Conservation (phyloP, 2,888 invertebrate genomes). For the Acanthosoma haemorrhoidale region DNA sequence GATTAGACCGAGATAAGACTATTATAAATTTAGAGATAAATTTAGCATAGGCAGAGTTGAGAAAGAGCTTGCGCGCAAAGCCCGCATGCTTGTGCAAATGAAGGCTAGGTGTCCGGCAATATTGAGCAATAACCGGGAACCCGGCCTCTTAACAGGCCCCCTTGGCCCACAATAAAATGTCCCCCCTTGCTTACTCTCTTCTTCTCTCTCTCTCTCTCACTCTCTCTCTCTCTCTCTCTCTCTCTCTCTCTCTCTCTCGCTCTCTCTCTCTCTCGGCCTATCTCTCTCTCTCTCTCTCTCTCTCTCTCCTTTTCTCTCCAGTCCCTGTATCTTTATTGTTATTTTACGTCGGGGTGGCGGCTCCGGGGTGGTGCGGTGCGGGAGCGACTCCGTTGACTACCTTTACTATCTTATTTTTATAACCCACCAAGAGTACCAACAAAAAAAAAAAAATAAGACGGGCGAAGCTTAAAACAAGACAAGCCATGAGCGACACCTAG, state of each 20-base stretch:
- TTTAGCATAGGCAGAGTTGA: no score
- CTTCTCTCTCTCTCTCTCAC: no score
- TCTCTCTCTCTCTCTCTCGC: no score
- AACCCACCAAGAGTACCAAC: neutral
- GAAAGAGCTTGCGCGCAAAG: conserved; percentile 1
- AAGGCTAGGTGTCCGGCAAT: conserved; percentile 16
- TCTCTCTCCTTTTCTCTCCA: neutral
- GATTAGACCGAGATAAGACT: neutral
- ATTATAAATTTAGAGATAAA: neutral
- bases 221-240: no score
- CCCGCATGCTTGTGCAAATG: conserved; percentile 23
- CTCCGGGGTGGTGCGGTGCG: neutral
- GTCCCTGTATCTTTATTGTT: neutral
- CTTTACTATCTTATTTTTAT: conserved; percentile 5
- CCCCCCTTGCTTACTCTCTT: neutral
- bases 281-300: no score
- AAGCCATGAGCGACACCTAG: neutral
- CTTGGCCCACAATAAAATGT: conserved; percentile 14
- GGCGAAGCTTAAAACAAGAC: neutral
- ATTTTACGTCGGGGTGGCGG: no score
- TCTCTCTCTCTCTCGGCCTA: no score
- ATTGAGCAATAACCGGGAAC: conserved; percentile 21
- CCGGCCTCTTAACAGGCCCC: neutral
- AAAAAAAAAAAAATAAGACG: neutral
- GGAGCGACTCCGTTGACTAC: neutral